These are phyloP conservation scores for Leucania comma DNA, from an alignment of 2,888 invertebrate species.

Conservation along the genomic window DNA sequence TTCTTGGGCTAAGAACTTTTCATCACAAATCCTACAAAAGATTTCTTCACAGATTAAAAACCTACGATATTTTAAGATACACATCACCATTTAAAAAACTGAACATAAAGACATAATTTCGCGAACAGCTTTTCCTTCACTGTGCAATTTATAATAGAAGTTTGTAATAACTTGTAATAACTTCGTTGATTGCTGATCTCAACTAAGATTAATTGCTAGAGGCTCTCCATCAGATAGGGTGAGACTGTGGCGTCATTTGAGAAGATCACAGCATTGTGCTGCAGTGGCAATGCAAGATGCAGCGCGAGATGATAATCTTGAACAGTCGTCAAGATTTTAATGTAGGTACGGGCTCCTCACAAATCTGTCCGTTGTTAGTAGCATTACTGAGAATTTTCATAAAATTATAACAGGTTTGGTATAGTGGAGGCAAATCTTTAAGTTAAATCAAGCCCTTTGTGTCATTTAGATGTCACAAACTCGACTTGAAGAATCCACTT, in stretches of 20 bases:
- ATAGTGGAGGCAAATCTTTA: slow-evolving; percentile 33
- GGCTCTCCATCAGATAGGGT: slow-evolving; percentile 56
- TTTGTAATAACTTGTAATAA: slow-evolving; percentile 57
- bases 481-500: not conserved
- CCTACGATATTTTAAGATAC: slow-evolving; percentile 4
- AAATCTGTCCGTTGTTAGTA: slow-evolving; percentile 18
- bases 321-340: slow-evolving; percentile 36
- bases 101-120: slow-evolving; percentile 14
- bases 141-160: slow-evolving; percentile 43
- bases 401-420: slow-evolving; percentile 43
- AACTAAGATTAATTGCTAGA: slow-evolving; percentile 49
- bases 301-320: slow-evolving; percentile 40
- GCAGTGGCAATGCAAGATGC: slow-evolving; percentile 35
- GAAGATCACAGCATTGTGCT: slow-evolving; percentile 57
- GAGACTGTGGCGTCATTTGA: slow-evolving; percentile 54
- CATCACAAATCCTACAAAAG: not conserved
- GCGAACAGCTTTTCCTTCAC: slow-evolving; percentile 26
- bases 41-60: not conserved
- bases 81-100: slow-evolving; percentile 10
- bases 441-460: slow-evolving; percentile 36
- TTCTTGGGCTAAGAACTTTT: not conserved
- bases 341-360: slow-evolving; percentile 6
- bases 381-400: slow-evolving; percentile 34
- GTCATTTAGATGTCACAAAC: slow-evolving; percentile 7
- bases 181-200: slow-evolving; percentile 54